A percentile compares a stretch with the other conserved stretches of the same genome.
Evolutionary conservation across 2,113 vertebrate genomes (phyloP).

Genomic region (Baryphthengus martii): DNA sequence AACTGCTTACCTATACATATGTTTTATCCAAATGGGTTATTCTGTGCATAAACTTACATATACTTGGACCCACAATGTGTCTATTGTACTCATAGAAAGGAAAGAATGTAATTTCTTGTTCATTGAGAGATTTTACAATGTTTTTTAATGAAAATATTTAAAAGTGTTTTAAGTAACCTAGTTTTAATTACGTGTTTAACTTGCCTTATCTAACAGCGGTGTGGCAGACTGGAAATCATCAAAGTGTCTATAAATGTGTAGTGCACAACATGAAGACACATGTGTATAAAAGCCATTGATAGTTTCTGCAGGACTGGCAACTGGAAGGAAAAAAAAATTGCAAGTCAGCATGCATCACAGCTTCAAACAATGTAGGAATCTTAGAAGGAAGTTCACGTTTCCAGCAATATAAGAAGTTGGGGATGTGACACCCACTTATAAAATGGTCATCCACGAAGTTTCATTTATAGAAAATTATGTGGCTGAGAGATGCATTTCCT

Average conservation of each 20-base stretch:
- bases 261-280: neutral
- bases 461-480: neutral
- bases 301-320: neutral
- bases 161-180: neutral
- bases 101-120: neutral
- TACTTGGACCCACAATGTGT: neutral
- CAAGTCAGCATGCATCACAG: neutral
- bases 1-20: neutral
- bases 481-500: neutral
- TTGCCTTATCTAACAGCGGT: neutral
- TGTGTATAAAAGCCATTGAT: neutral
- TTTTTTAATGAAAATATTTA: neutral
- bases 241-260: neutral
- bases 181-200: neutral
- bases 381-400: neutral
- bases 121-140: neutral
- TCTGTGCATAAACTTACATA: neutral
- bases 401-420: neutral
- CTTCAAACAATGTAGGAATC: neutral
- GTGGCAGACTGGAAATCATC: neutral
- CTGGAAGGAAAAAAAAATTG: neutral
- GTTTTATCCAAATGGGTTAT: neutral
- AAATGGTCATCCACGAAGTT: neutral
- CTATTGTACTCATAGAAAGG: neutral
- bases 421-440: neutral